Conservation (phyloP, 2,888 invertebrate genomes). For the Hydriomena furcata region DNA sequence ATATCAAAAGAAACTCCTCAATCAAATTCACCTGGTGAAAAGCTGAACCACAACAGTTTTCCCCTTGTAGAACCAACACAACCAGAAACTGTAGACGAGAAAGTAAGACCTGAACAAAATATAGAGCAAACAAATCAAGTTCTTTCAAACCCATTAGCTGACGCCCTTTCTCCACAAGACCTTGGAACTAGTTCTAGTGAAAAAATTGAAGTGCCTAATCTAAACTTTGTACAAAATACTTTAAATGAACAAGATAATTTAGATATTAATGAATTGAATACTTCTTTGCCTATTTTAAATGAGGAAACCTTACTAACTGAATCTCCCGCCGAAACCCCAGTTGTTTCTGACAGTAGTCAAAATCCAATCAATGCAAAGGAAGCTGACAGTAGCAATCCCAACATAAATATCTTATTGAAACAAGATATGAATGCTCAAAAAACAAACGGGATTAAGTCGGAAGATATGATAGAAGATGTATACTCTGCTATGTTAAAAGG, state of each 20-base stretch:
- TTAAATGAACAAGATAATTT: slow-evolving; percentile 38
- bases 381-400: slow-evolving; percentile 1
- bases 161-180: slow-evolving; percentile 32
- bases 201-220: slow-evolving; percentile 46
- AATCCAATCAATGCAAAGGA: slow-evolving; percentile 1
- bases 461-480: slow-evolving; percentile 8
- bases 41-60: slow-evolving; percentile 6
- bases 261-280: slow-evolving; percentile 50
- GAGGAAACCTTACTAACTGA: slow-evolving; percentile 4
- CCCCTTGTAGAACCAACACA: slow-evolving; percentile 1
- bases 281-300: slow-evolving; percentile 34
- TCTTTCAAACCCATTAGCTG: slow-evolving; percentile 14
- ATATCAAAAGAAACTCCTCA: slow-evolving; percentile 4
- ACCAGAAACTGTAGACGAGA: slow-evolving; percentile 8
- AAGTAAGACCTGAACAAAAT: slow-evolving; percentile 18
- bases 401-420: slow-evolving; percentile 4
- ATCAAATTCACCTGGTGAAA: not conserved
- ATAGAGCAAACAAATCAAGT: slow-evolving; percentile 15
- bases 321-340: slow-evolving; percentile 10
- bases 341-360: slow-evolving; percentile 15
- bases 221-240: slow-evolving; percentile 42
- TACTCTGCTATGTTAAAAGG: slow-evolving; percentile 11
- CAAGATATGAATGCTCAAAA: slow-evolving; percentile 8
- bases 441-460: slow-evolving; percentile 14
- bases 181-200: slow-evolving; percentile 37